These are phyloP conservation scores for Gallinago media DNA, from an alignment of 2,113 vertebrate species.

Conservation along the genomic window DNA sequence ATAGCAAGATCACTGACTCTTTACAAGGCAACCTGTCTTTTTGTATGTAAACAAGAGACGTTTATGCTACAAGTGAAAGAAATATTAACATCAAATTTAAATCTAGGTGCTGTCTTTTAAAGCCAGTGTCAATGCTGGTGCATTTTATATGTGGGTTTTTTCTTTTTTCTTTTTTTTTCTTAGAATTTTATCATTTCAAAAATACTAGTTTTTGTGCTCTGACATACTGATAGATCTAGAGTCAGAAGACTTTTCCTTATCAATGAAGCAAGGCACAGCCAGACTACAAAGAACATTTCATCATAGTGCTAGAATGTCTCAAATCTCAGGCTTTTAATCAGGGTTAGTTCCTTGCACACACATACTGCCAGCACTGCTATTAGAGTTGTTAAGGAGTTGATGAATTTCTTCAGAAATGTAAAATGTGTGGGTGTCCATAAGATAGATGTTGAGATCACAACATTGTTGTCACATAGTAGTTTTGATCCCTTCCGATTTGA, in stretches of 20 bases:
- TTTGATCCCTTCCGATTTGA: background rate
- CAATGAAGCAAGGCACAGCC: background rate
- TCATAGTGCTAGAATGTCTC: background rate
- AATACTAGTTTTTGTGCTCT: background rate
- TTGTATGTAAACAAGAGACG: background rate
- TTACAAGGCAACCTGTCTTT: background rate
- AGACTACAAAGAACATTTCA: background rate
- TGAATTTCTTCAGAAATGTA: background rate
- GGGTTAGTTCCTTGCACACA: background rate
- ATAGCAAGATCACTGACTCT: background rate
- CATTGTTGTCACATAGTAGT: accelerated
- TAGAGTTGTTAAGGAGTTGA: background rate
- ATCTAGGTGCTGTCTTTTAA: background rate
- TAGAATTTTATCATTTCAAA: background rate
- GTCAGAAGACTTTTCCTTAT: background rate
- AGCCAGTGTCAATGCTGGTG: background rate
- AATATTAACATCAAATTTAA: background rate
- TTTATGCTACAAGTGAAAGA: background rate
- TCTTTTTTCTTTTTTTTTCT: background rate
- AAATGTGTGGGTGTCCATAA: background rate
- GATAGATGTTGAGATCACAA: background rate
- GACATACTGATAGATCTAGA: background rate
- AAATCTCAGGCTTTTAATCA: background rate
- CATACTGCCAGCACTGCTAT: background rate
- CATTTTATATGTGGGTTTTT: background rate